Percentiles rank a stretch among this genome's conserved stretches.
These are phyloP conservation scores for Drosophila paramelanica DNA, from an alignment of 2,888 invertebrate genomes.

Conservation along the genomic window DNA sequence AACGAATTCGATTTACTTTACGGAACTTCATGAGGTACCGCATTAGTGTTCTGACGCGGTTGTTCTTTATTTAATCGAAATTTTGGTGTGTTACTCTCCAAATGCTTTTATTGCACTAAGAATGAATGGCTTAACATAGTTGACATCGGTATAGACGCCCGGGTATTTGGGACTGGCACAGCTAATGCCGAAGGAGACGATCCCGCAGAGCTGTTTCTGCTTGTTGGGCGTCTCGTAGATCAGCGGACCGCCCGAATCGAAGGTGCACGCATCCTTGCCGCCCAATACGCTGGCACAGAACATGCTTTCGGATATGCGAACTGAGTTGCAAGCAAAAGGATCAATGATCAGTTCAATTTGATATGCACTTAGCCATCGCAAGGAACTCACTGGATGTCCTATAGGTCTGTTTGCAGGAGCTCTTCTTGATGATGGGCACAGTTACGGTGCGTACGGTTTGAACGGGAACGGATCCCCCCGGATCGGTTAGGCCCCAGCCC, in stretches of 20 bases:
- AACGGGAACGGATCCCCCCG: neutral
- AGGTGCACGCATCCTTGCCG: constrained; percentile 71
- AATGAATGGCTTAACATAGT: constrained; percentile 61
- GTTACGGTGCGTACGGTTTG: constrained; percentile 33
- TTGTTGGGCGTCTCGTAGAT: neutral
- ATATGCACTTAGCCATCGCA: no score
- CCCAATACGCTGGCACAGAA: constrained; percentile 67
- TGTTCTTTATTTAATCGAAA: neutral
- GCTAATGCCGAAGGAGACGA: constrained; percentile 87
- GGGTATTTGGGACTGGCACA: constrained; percentile 87
- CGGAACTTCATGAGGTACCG: neutral
- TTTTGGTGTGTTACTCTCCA: neutral
- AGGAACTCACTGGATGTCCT: constrained; percentile 24
- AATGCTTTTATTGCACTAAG: neutral
- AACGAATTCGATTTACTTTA: no score
- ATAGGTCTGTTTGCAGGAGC: constrained; percentile 38
- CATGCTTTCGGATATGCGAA: constrained; percentile 59
- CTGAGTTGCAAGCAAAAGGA: constrained; percentile 8
- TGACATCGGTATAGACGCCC: constrained; percentile 91
- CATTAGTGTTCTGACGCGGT: neutral
- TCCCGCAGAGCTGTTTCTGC: constrained; percentile 85
- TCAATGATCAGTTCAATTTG: neutral
- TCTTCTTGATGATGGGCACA: constrained; percentile 47
- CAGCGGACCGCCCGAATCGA: constrained; percentile 81
- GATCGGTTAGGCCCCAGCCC: constrained; percentile 63